Percentiles rank a stretch among this genome's conserved stretches.
Conservation (phyloP, 2,797 vertebrate genomes). For the Xenops minutus region DNA sequence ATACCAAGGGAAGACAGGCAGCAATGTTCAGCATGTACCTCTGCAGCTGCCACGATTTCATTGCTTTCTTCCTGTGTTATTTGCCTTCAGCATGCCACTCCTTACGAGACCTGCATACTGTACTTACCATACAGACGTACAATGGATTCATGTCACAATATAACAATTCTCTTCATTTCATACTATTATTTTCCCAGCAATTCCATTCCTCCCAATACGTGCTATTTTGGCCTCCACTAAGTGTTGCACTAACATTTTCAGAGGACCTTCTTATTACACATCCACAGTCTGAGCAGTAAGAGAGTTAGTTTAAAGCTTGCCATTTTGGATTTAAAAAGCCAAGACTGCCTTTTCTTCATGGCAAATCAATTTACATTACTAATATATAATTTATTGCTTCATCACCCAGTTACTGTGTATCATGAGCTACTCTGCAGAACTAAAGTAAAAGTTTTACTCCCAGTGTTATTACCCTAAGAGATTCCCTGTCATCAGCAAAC, state of each 20-base stretch:
- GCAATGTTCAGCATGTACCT: background rate
- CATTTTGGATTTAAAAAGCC: background rate
- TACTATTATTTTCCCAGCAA: background rate
- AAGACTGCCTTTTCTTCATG: background rate
- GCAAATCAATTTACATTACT: background rate
- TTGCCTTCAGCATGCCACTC: background rate
- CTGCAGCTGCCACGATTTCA: too few relatives aligned
- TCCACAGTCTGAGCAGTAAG: background rate
- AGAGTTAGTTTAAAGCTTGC: background rate
- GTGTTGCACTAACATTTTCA: background rate
- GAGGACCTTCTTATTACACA: background rate
- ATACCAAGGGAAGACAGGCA: background rate
- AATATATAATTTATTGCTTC: background rate
- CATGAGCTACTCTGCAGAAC: background rate
- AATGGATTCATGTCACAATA: background rate
- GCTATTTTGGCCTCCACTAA: background rate
- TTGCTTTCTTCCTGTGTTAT: background rate
- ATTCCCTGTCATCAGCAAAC: background rate
- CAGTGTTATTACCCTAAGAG: background rate
- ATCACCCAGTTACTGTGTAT: background rate
- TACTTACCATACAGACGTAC: background rate
- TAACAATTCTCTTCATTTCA: background rate
- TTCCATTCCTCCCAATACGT: background rate
- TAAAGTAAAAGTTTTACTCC: background rate
- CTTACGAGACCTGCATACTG: background rate